Percentiles rank a stretch among this genome's conserved stretches.
Evolutionary conservation across 2,113 vertebrate species (phyloP).

Genomic region (Limanda limanda): DNA sequence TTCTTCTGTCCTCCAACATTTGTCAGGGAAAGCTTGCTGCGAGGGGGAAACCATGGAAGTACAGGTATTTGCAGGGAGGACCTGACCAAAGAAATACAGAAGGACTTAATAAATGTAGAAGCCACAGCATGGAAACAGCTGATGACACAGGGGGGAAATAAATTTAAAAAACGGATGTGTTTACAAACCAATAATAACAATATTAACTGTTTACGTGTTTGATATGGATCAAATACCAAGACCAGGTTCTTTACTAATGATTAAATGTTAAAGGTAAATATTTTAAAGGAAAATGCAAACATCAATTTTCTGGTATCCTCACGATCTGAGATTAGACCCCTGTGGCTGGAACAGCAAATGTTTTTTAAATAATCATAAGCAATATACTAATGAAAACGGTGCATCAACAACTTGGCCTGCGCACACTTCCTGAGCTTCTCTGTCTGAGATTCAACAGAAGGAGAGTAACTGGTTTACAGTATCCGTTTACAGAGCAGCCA

Average conservation of each 20-base stretch:
- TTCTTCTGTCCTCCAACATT: constrained; percentile 80
- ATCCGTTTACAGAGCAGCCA: neutral
- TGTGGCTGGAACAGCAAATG: neutral
- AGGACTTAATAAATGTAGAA: constrained; percentile 32
- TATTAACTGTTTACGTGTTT: neutral
- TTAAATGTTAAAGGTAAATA: neutral
- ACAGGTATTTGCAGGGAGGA: constrained; percentile 75
- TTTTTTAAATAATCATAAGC: neutral
- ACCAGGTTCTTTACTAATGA: neutral
- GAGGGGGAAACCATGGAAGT: constrained; percentile 75
- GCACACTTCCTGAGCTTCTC: neutral
- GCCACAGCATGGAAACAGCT: constrained; percentile 51
- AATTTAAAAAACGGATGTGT: neutral
- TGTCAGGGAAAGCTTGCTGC: constrained; percentile 78
- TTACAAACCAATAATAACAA: neutral
- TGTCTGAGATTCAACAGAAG: neutral
- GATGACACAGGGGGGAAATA: constrained; percentile 15
- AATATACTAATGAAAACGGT: neutral
- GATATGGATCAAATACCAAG: neutral
- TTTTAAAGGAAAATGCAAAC: neutral
- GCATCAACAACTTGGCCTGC: neutral
- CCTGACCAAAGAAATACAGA: constrained; percentile 62
- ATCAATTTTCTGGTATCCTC: neutral
- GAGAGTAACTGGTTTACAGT: neutral
- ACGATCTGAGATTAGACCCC: neutral